Evolutionary conservation across 1,140 invertebrate species (phyloP), one percentile per base, ranked within the genome.

Genomic region (Cydia fagiglandana): DNA sequence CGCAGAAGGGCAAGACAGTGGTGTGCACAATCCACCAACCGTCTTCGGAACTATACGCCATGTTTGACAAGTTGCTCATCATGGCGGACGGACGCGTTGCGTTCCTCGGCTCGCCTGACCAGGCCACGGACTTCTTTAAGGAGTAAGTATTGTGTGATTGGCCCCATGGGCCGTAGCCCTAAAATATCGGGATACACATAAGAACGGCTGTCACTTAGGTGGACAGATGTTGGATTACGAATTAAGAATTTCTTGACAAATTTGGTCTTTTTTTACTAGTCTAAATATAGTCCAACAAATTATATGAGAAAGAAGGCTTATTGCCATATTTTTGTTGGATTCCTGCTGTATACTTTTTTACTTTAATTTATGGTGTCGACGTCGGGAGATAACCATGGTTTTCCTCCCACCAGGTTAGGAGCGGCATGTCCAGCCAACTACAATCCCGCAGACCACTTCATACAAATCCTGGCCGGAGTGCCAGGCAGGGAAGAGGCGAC

Each of bases 21-120:
- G 81, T 99, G 28, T 96, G 96, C 83, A 99, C 98, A 2, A 98
- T 99, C 77, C 98, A 99, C 92, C 98, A 99, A 88, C 99, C 99
- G 0, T 98, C 97, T 0, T 98, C 98, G 0, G 98, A 99, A 88
- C 92, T 99, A 0, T 99, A 97, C 86, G 95, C 96, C 15, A 95
- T 99, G 92, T 99, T 99, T 89, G 97, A 99, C 87, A 97, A 96
- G 84, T 94, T 99, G 47, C 93, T 98, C 0, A 94, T 99, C 13
- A 96, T 99, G 95, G 97, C 98, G 0, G 98, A 99, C 88, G 99
- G 98, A 1, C 93, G 97, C 78, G 96, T 98, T 0, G 98, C 97
- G 0, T 99, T 97, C 89, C 94, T 99, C 75, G 98, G 99, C 17
- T 96, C 96, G 4, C 94, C 96, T 1, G 94, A 95, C 50, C 95